Percentiles rank a stretch among this genome's conserved stretches.
These are phyloP conservation scores for Leucophenga montana DNA, from an alignment of 2,888 invertebrate genomes.

Conservation along the genomic window DNA sequence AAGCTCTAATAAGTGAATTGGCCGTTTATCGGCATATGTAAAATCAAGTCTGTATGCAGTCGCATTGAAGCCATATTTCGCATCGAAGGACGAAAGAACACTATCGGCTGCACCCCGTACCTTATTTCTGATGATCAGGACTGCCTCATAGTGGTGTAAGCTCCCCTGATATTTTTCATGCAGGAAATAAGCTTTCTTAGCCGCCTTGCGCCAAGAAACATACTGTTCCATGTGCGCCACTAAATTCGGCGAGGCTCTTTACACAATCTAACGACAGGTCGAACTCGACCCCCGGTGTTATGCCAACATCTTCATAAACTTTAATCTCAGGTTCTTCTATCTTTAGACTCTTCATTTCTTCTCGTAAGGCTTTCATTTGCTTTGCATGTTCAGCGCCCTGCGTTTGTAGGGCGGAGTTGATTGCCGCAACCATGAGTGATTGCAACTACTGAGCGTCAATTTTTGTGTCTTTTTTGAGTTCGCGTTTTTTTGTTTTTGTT, in stretches of 20 bases:
- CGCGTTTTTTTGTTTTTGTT: too few relatives aligned
- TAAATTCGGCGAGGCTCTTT: constrained; percentile 13
- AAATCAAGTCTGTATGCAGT: constrained; percentile 13
- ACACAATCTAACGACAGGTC: too few relatives aligned
- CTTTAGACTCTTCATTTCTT: not conserved
- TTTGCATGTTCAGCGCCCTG: too few relatives aligned
- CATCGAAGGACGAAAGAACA: too few relatives aligned
- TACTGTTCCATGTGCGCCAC: not conserved
- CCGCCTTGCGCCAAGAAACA: constrained; percentile 25
- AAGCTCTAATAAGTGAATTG: constrained; percentile 26
- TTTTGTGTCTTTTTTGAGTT: too few relatives aligned
- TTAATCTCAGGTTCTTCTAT: not conserved
- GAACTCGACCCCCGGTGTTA: not conserved
- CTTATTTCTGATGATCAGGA: constrained; percentile 22
- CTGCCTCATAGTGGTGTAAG: constrained; percentile 22
- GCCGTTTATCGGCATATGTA: constrained; percentile 25
- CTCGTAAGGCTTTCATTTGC: too few relatives aligned
- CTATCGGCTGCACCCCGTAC: constrained; percentile 22
- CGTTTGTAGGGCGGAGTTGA: too few relatives aligned
- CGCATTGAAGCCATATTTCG: constrained; percentile 18
- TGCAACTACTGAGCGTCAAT: too few relatives aligned
- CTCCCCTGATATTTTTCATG: constrained; percentile 16
- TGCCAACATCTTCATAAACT: not conserved
- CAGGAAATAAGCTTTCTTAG: constrained; percentile 20
- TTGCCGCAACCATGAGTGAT: too few relatives aligned